Conservation (phyloP, 1,140 invertebrate species). For the Carposina sasakii region DNA sequence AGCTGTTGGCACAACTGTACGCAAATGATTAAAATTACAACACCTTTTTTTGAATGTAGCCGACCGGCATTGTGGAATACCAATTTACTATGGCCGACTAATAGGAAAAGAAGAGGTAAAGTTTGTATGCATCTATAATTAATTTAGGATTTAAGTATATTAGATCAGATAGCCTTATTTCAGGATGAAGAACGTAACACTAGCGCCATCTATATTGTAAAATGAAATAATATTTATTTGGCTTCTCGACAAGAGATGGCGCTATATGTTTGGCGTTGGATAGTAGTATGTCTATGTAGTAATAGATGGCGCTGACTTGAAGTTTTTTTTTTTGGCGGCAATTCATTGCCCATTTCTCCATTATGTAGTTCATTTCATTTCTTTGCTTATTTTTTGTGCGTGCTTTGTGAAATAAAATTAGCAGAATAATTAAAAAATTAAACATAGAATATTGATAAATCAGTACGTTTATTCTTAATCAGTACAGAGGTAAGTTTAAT, state of each 20-base stretch:
- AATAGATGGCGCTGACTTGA: background rate
- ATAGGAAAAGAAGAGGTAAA: too few species aligned
- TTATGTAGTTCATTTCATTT: background rate
- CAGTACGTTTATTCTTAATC: background rate
- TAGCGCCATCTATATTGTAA: background rate
- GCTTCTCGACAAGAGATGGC: slow-evolving; percentile 27
- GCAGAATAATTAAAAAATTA: background rate
- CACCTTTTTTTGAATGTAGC: too few species aligned
- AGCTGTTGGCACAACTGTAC: too few species aligned
- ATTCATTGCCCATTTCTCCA: too few species aligned
- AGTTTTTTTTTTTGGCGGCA: slow-evolving; percentile 24
- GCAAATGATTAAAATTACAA: too few species aligned
- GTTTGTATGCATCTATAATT: too few species aligned
- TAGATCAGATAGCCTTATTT: too few species aligned
- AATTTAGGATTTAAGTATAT: too few species aligned
- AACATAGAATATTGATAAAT: background rate
- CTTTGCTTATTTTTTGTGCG: too few species aligned
- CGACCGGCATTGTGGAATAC: too few species aligned
- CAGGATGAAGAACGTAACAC: background rate
- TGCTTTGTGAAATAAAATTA: slow-evolving; percentile 7
- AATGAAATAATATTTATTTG: background rate
- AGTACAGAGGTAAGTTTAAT: slow-evolving; percentile 2
- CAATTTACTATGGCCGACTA: too few species aligned
- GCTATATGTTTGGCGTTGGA: background rate
- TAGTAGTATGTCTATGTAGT: background rate